phyloP scores from a whole-genome alignment of 2,888 invertebrate species.

The Drosophila dives region DNA sequence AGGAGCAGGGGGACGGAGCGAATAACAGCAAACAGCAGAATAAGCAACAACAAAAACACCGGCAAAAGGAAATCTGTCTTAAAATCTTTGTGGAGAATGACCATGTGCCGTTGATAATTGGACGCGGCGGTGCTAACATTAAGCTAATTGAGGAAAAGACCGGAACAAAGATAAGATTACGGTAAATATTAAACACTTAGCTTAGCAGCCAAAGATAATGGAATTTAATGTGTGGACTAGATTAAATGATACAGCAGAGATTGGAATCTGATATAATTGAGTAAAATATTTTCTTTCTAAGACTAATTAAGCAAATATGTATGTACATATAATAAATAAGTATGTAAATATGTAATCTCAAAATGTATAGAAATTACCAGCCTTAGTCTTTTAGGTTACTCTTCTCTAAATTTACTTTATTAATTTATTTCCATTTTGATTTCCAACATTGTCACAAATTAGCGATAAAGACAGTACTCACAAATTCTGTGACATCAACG shows the following conservation, averaged over 20 bases:
- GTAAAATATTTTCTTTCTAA: not conserved
- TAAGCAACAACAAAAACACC: conserved; percentile 43
- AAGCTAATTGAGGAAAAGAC: conserved; percentile 91
- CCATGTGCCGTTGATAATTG: conserved; percentile 89
- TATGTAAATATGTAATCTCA: not conserved
- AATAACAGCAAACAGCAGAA: conserved; percentile 1
- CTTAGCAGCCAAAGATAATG: not conserved
- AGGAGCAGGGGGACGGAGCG: conserved; percentile 24
- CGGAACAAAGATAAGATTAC: conserved; percentile 87
- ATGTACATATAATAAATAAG: not conserved
- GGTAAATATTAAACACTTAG: conserved; percentile 64
- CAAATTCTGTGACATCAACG: conserved; percentile 90
- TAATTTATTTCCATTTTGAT: not conserved
- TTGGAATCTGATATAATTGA: not conserved
- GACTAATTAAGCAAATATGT: not conserved
- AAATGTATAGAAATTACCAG: not conserved
- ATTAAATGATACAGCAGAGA: not conserved
- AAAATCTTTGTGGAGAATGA: conserved; percentile 88
- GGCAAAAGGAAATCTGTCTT: conserved; percentile 85
- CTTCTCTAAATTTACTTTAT: not conserved
- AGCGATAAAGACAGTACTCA: conserved; percentile 87
- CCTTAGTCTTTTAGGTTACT: not conserved
- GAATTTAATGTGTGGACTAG: not conserved
- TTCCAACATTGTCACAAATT: conserved; percentile 57
- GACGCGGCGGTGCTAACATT: conserved; percentile 91